Base-by-base conservation (phyloP, 2,888 invertebrate species). In the Galerucella calmariensis region DNA sequence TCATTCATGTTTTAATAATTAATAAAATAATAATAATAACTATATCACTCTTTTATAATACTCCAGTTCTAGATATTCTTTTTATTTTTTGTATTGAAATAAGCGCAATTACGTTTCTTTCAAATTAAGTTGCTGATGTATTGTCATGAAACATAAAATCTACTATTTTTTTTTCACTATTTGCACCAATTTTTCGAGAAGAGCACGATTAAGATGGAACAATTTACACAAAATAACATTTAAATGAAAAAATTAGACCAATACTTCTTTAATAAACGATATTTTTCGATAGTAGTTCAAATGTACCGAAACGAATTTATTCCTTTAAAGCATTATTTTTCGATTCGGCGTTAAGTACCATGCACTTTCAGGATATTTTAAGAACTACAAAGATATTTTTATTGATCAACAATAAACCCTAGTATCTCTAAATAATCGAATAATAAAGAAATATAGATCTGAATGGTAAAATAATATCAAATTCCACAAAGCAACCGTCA, bases 71-170 rank as follows among this genome's bases (percentile, higher is more conserved):
- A 78, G 69, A 72, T 75, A 76, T 80, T 70, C 20, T 20, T 20
- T 20, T 20, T 20, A 20, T 74, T 70, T 44, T 41, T 24, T 65
- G 14, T 48, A 4, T 48, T 53, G 53, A 69, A 77, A 76, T 78
- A 80, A 80, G 77, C 78, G 81, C 81, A 76, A 68, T 82, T 80
- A 75, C 78, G 74, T 76, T 77, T 80, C 77, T 77, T 80, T 67
- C 41, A 48, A 35, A 27, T 46, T 9, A 41, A 24, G 59, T 70
- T 69, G 79, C 79, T 80, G 81, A 81, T 76, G 81, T 85, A 85
- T 85, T 86, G 86, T 86, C 86, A 85, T 86, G 85, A 85, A 81
- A 81, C 14, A 79, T 78, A 75, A 74, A 75, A 74, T 66, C 74
- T 78, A 78, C 63, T 73, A 72, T 78, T 71, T 69, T 62, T 77